phyloP scores from a whole-genome alignment of 1,140 invertebrate genomes.

The Parasteatoda tepidariorum region DNA sequence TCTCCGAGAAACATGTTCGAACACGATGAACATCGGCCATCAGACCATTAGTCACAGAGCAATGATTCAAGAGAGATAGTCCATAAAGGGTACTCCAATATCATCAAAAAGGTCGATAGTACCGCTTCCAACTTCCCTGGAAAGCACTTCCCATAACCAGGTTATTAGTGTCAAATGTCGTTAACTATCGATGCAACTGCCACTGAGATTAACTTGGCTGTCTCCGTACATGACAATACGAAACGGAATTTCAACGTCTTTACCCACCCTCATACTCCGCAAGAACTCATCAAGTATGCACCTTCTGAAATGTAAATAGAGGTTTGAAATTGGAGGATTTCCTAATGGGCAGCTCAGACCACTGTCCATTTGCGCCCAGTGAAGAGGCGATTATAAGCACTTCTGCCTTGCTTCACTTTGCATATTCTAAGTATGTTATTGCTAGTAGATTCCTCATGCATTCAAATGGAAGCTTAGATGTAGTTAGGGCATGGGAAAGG shows the following conservation, averaged over 20 bases:
- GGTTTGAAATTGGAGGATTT: background rate
- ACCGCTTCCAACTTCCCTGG: background rate
- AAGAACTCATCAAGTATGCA: slow-evolving; percentile 50
- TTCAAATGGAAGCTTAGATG: too few species aligned
- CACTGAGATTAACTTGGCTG: slow-evolving; percentile 56
- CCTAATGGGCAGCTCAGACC: slow-evolving; percentile 30
- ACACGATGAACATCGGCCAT: slow-evolving; percentile 23
- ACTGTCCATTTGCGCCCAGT: slow-evolving; percentile 40
- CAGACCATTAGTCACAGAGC: slow-evolving; percentile 49
- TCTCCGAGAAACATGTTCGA: background rate
- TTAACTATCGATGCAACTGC: slow-evolving; percentile 38
- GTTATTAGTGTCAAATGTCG: slow-evolving; percentile 60
- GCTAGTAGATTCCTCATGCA: too few species aligned
- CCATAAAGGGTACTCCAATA: slow-evolving; percentile 53
- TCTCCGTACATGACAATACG: slow-evolving; percentile 38
- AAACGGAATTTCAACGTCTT: slow-evolving; percentile 16
- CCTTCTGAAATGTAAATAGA: background rate
- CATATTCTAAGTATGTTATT: slow-evolving; percentile 17
- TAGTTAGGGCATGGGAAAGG: background rate
- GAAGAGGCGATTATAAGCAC: slow-evolving; percentile 26
- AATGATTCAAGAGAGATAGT: slow-evolving; percentile 47
- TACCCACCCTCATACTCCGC: background rate
- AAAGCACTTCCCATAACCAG: slow-evolving; percentile 45
- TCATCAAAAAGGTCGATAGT: slow-evolving; percentile 38
- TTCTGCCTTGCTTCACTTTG: background rate